phyloP scores from a whole-genome alignment of 2,113 vertebrate species.

The Daubentonia madagascariensis region DNA sequence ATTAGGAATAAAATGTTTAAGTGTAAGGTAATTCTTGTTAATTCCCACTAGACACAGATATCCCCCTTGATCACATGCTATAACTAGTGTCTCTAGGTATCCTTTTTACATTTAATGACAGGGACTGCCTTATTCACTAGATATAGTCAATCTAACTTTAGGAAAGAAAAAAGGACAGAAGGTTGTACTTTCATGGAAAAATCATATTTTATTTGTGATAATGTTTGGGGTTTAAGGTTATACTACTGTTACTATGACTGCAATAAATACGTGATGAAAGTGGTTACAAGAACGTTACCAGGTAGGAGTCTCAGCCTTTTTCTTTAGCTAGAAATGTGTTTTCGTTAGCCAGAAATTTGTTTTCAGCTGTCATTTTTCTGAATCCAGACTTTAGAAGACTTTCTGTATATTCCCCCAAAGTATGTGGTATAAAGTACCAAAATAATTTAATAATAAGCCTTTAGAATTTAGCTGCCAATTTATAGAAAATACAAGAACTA shows the following conservation, averaged over 20 bases:
- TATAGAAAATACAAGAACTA: not conserved
- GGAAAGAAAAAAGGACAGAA: not conserved
- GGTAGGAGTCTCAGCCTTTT: not conserved
- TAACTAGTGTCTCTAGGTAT: not conserved
- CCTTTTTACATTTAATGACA: slow-evolving; percentile 20
- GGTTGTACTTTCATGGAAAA: not conserved
- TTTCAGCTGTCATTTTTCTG: not conserved
- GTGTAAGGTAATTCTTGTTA: not conserved
- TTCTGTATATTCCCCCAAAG: not conserved
- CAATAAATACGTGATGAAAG: not conserved
- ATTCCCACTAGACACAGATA: not conserved
- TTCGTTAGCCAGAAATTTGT: not conserved
- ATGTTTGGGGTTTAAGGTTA: not conserved
- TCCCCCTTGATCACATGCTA: not conserved
- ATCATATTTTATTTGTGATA: slow-evolving; percentile 27
- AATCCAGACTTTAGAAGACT: slow-evolving; percentile 3
- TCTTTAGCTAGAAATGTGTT: not conserved
- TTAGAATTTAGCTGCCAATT: not conserved
- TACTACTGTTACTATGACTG: not conserved
- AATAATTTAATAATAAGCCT: slow-evolving; percentile 4
- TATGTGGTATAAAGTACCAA: not conserved
- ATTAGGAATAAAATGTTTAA: slow-evolving; percentile 26
- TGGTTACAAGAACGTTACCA: not conserved
- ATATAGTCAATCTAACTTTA: not conserved
- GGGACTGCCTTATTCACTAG: not conserved